Base-by-base conservation (phyloP, 2,113 vertebrate species). In the Paramisgurnus dabryanus region DNA sequence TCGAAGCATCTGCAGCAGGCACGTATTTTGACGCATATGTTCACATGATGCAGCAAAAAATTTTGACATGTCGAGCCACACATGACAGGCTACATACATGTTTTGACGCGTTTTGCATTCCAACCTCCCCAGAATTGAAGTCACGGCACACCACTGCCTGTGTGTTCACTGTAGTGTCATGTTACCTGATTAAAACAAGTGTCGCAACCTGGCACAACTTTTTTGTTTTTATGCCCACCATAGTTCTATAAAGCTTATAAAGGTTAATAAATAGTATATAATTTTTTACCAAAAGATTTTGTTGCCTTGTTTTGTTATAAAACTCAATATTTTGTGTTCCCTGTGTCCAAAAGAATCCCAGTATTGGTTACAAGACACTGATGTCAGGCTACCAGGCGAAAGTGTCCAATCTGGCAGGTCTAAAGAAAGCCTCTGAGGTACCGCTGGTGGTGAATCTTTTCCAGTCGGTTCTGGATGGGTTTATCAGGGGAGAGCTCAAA, bases 381-480 rank as follows among this genome's bases (percentile, higher is more conserved):
- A 95, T 97, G 95, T 95, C 95, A 87, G 94, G 96, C 83, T 98
- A 95, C 89, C 93, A 95, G 80, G 93, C 93, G 61, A 93, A 93
- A 0, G 94, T 99, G 84, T 90, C 39, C 84, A 93, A 91, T 68
- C 88, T 98, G 61, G 95, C 95, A 0, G 88, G 90, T 0, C 87
- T 92, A 81, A 92, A 88, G 2, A 90, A 95, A 83, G 93, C 93
- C 82, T 17, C 65, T 0, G 97, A 98, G 67, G 90, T 96, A 58
- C 92, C 95, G 11, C 90, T 97, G 86, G 98, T 99, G 82, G 93
- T 98, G 73, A 99, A 99, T 86, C 92, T 98, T 43, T 99, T 99
- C 91, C 95, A 97, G 75, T 96, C 97, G 0, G 89, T 99, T 85
- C 90, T 99, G 67, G 97, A 99, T 27, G 96, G 96, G 58, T 99